phyloP scores from a whole-genome alignment of 2,797 vertebrate species.

The Columba guinea region DNA sequence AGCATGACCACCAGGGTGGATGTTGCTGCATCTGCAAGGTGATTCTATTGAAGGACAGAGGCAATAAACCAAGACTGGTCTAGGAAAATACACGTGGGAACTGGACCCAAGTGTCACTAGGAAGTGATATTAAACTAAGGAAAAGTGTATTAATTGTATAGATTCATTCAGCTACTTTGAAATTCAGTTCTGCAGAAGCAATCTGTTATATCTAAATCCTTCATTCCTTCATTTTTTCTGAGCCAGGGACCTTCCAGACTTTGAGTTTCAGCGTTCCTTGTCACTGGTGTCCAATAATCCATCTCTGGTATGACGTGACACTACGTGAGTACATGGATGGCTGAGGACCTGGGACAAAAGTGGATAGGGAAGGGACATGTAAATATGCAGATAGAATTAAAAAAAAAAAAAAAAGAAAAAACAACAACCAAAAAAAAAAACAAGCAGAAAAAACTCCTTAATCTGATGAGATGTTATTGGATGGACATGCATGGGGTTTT shows the following conservation, averaged over 20 bases:
- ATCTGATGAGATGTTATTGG: background rate
- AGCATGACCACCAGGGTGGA: accelerated
- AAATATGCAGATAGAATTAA: background rate
- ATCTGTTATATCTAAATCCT: background rate
- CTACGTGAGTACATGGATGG: background rate
- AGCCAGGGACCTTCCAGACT: background rate
- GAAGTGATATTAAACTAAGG: background rate
- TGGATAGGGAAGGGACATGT: background rate
- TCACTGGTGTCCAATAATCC: background rate
- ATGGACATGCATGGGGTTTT: background rate
- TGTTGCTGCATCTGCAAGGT: background rate
- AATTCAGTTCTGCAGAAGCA: background rate
- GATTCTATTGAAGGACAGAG: background rate
- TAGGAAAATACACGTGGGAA: background rate
- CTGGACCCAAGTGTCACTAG: background rate
- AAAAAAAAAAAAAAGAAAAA: background rate
- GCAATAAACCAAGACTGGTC: background rate
- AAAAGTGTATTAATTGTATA: background rate
- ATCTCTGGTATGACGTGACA: background rate
- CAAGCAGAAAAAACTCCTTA: background rate
- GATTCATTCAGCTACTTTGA: background rate
- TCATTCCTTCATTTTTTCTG: background rate
- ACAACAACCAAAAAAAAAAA: background rate
- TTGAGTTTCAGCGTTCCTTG: background rate
- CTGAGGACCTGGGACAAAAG: background rate